Evolutionary conservation across 2,888 invertebrate species (phyloP).

Genomic region (Lepidocyrtoides sp.): DNA sequence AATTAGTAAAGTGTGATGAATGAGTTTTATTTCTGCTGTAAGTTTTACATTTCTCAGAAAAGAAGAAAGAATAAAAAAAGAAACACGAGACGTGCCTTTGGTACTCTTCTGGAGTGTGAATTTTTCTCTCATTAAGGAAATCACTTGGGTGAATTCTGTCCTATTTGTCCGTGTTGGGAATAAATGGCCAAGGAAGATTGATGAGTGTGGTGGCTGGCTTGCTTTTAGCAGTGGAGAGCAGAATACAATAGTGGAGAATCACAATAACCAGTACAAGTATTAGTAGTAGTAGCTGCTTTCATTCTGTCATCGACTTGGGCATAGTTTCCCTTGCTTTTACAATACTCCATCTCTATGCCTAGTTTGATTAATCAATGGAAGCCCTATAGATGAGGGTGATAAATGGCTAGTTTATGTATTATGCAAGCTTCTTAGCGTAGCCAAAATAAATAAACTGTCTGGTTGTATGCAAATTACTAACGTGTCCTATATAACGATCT

Average conservation of each 20-base stretch:
- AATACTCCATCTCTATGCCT: not conserved
- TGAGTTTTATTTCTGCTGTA: not conserved
- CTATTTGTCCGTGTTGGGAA: constrained; percentile 2
- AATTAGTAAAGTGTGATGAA: not conserved
- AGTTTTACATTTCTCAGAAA: not conserved
- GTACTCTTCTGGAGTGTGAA: not conserved
- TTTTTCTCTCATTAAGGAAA: constrained; percentile 29
- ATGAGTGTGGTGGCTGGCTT: constrained; percentile 17
- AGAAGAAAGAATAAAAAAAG: not conserved
- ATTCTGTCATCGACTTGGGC: not conserved
- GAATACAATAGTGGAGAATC: too few relatives aligned
- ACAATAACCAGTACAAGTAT: not conserved
- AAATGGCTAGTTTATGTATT: constrained; percentile 36
- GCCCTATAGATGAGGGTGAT: not conserved
- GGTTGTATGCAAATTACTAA: constrained; percentile 27
- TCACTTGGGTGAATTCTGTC: constrained; percentile 15
- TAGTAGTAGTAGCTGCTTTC: not conserved
- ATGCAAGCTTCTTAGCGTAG: not conserved
- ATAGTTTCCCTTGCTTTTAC: not conserved
- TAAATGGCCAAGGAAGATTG: constrained; percentile 47
- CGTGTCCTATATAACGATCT: not conserved
- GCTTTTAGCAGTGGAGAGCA: not conserved
- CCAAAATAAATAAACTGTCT: not conserved
- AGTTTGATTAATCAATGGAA: constrained; percentile 26
- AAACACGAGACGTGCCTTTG: not conserved